Base-by-base conservation (phyloP, 2,797 vertebrate species). In the Silurus lanzhouensis region DNA sequence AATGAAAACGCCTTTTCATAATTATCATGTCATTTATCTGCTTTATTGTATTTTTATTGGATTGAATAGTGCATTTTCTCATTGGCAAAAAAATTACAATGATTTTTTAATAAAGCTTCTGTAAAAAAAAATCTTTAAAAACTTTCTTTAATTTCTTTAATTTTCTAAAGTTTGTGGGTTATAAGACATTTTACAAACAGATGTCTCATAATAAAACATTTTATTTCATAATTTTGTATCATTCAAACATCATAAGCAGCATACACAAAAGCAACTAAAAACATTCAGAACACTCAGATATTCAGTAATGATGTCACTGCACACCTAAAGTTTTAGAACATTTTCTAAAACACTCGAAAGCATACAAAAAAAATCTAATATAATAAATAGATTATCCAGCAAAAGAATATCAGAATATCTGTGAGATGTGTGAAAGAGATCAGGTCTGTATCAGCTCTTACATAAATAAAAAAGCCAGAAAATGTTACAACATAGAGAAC, bases 331-430 rank as follows among this genome's bases (percentile, higher is more conserved):
- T 82, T 38, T 77, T 17, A 58, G 27, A 58, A 20, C 19, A 60
- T 31, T 17, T 76, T 48, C 31, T 48, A 6, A 22, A 17, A 74
- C 22, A 83, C 17, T 19, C n/a, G 19, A 55, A 66, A 46, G 27
- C 75, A 72, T 25, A 31, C 13, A 52, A 88, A 90, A 86, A 86
- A 20, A 9, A 83, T 70, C 55, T 83, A 31, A 85, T 70, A 82
- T 25, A 89, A 90, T 90, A 90, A 90, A 90, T 89, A 90, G 60
- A 81, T 78, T 61, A 83, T 86, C 66, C 44, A 57, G 20, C 27
- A 85, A 5, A 80, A 12, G 38, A 71, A 82, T 71, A 6, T 82
- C 81, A 52, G 17, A 67, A 83, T 83, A 75, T 71, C 55, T 58
- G 13, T 72, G 81, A 85, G 61, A 67, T 87, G 27, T 38, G 75